Percentiles rank a stretch among this genome's conserved stretches.
phyloP scores from a whole-genome alignment of 2,888 invertebrate species.

The Monopis laevigella region DNA sequence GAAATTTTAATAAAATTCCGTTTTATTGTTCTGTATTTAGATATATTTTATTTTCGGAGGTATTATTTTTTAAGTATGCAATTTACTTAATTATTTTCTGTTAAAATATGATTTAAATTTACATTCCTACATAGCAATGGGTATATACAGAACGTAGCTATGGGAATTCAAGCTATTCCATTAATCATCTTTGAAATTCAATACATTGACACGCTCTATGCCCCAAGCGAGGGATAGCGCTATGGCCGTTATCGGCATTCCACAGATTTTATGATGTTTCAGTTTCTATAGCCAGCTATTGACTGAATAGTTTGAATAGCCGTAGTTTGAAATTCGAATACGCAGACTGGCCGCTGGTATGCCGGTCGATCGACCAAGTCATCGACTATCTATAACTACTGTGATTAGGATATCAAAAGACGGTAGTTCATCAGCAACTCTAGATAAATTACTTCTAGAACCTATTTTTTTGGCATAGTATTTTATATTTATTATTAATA shows the following conservation, averaged over 20 bases:
- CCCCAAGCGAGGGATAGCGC: slow-evolving; percentile 24
- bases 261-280: slow-evolving; percentile 52
- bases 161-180: slow-evolving; percentile 49
- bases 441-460: too few species aligned
- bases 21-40: too few species aligned
- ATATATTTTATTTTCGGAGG: too few species aligned
- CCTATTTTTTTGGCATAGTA: too few species aligned
- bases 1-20: too few species aligned
- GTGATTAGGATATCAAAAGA: too few species aligned
- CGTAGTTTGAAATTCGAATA: slow-evolving; percentile 49
- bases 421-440: too few species aligned
- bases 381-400: background rate
- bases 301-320: slow-evolving; percentile 45
- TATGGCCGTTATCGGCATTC: slow-evolving; percentile 39
- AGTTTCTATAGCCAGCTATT: slow-evolving; percentile 37
- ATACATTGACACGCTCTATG: slow-evolving; percentile 51
- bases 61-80: too few species aligned
- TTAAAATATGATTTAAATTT: background rate
- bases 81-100: slow-evolving; percentile 15
- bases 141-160: slow-evolving; percentile 3
- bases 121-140: background rate
- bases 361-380: slow-evolving; percentile 27
- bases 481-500: too few species aligned
- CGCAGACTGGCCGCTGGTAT: slow-evolving; percentile 48
- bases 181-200: slow-evolving; percentile 63